Evolutionary conservation across 2,797 vertebrate genomes (phyloP).

Genomic region (Chaetodon trifasciatus): DNA sequence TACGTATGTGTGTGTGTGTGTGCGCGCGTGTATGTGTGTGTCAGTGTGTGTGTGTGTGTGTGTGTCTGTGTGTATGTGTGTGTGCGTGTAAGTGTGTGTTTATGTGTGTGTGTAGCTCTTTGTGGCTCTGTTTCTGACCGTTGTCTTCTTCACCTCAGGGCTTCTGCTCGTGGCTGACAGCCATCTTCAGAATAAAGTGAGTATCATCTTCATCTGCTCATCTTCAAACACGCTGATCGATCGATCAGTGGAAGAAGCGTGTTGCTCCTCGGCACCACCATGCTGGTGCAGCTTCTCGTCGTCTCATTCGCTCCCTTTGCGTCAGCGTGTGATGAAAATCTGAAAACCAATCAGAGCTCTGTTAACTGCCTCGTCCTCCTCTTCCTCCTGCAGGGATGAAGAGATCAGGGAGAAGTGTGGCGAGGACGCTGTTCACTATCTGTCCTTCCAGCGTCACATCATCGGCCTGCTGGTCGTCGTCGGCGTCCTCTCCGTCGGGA

Average conservation of each 20-base stretch:
- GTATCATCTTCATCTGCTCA: conserved; percentile 63
- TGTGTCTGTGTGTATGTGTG: no score
- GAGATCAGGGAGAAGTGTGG: conserved; percentile 98
- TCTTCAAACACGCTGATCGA: background rate
- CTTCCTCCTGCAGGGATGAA: conserved; percentile 86
- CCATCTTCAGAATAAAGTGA: conserved; percentile 99
- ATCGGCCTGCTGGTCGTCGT: conserved; percentile 95
- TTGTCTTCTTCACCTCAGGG: conserved; percentile 81
- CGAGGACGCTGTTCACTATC: conserved; percentile 94
- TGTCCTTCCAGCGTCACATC: conserved; percentile 98
- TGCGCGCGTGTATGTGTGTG: no score
- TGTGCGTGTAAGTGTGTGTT: background rate
- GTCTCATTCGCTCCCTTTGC: no score
- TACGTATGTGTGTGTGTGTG: no score
- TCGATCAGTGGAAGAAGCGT: no score
- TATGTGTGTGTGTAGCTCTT: background rate
- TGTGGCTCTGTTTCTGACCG: background rate
- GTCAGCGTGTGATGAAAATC: no score
- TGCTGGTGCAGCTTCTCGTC: no score
- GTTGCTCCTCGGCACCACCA: background rate
- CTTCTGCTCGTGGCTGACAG: conserved; percentile 98
- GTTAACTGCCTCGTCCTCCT: background rate
- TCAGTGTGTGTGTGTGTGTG: no score
- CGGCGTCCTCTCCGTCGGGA: conserved; percentile 95
- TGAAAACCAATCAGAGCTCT: background rate